These are phyloP conservation scores for Sturnus vulgaris DNA, from an alignment of 2,113 vertebrate genomes.

Conservation along the genomic window DNA sequence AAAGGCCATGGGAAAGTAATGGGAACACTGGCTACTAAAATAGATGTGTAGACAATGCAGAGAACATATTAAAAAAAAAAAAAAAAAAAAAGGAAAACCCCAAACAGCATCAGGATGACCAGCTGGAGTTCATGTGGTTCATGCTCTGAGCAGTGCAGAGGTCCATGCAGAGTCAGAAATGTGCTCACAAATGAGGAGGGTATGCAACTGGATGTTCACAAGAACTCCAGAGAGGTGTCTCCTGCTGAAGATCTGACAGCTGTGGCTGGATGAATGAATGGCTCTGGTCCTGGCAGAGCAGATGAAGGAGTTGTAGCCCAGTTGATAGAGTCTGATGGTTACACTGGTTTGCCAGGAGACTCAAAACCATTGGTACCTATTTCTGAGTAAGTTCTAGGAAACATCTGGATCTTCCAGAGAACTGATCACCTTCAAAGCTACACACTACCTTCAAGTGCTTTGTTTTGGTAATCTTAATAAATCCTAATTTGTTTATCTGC, in stretches of 20 bases:
- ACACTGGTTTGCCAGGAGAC: not conserved
- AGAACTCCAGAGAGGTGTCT: not conserved
- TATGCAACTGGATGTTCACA: not conserved
- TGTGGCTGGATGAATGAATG: rapidly evolving
- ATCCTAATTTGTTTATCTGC: not conserved
- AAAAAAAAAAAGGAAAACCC: not conserved
- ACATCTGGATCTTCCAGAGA: not conserved
- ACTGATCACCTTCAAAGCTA: not conserved
- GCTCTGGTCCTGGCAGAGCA: not conserved
- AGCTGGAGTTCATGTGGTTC: not conserved
- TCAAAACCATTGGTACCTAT: not conserved
- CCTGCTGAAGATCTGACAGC: not conserved
- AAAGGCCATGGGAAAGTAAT: not conserved
- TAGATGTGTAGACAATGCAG: not conserved
- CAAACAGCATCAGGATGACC: not conserved
- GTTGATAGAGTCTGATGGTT: not conserved
- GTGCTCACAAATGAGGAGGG: not conserved
- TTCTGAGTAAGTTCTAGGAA: not conserved
- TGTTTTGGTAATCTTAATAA: not conserved
- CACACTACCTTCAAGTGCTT: not conserved
- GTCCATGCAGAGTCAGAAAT: not conserved
- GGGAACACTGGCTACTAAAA: not conserved
- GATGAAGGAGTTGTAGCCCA: not conserved
- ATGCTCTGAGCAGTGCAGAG: not conserved
- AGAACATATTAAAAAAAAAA: not conserved